phyloP scores from a whole-genome alignment of 2,113 vertebrate genomes.

The Nestor notabilis region DNA sequence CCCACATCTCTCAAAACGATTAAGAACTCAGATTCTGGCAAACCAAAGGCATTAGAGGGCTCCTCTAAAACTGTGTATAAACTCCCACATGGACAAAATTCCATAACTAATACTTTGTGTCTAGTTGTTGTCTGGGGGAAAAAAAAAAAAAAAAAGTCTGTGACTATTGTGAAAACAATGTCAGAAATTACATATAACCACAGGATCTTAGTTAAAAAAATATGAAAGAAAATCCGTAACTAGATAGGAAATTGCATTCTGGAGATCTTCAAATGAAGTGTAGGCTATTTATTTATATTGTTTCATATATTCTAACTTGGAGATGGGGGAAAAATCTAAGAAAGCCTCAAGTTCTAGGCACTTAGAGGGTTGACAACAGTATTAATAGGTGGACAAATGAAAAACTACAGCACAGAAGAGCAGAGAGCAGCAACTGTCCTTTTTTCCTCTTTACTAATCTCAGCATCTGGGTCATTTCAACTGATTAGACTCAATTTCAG shows the following conservation, averaged over 20 bases:
- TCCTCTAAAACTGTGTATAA: conserved; percentile 97
- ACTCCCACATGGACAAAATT: conserved; percentile 96
- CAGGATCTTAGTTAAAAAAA: not conserved
- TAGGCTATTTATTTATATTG: not conserved
- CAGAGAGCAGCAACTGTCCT: not conserved
- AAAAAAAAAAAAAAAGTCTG: not conserved
- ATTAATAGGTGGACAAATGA: not conserved
- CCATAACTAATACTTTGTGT: conserved; percentile 98
- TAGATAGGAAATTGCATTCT: not conserved
- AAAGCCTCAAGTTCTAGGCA: not conserved
- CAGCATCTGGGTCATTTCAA: not conserved
- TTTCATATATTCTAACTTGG: not conserved
- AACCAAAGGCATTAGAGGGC: conserved; percentile 93
- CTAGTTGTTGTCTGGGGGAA: conserved; percentile 85
- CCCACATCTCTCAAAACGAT: conserved; percentile 96
- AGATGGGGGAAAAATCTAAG: not conserved
- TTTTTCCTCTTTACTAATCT: not conserved
- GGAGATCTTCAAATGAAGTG: not conserved
- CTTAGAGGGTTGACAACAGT: not conserved
- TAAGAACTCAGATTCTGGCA: conserved; percentile 96
- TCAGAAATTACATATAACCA: not conserved
- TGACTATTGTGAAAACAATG: not conserved
- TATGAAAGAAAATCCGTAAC: not conserved
- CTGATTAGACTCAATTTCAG: not conserved
- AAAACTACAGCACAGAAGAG: not conserved